Conservation (phyloP, 2,113 vertebrate species). For the Pteruthius melanotis region DNA sequence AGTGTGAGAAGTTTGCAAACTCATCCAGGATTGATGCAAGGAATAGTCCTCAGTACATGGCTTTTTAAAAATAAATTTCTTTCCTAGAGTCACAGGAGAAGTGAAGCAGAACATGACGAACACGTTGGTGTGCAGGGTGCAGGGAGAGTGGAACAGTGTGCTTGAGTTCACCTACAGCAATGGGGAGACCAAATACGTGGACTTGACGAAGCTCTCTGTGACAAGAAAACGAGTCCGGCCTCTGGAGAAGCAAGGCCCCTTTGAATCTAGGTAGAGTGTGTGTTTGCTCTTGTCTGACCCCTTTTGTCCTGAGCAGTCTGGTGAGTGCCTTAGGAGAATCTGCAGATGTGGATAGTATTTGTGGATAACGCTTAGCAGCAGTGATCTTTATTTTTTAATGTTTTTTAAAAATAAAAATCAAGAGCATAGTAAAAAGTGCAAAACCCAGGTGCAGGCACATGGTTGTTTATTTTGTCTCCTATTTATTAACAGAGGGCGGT, state of each 20-base stretch:
- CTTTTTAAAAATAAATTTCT: not conserved
- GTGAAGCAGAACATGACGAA: constrained; percentile 90
- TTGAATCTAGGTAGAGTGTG: constrained; percentile 86
- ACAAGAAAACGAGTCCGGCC: constrained; percentile 88
- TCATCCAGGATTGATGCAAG: not conserved
- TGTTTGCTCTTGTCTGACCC: not conserved
- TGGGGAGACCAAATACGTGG: constrained; percentile 83
- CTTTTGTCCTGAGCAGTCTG: not conserved
- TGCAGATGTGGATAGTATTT: not conserved
- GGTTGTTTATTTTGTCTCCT: not conserved
- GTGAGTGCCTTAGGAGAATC: not conserved
- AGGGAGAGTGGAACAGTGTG: constrained; percentile 94
- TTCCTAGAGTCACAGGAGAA: constrained; percentile 87
- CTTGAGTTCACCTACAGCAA: constrained; percentile 90
- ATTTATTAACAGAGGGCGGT: not conserved
- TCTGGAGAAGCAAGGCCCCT: constrained; percentile 85
- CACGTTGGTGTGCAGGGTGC: constrained; percentile 88
- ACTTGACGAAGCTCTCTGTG: constrained; percentile 86
- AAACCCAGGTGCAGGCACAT: not conserved
- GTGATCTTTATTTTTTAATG: not conserved
- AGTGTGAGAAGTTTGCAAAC: not conserved
- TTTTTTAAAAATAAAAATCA: not conserved
- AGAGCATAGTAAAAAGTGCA: not conserved
- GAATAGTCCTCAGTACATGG: not conserved
- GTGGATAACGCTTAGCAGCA: not conserved